Evolutionary conservation across 2,888 invertebrate species (phyloP), one percentile per base, ranked within the genome.

Genomic region (Hypomecis atomaria): DNA sequence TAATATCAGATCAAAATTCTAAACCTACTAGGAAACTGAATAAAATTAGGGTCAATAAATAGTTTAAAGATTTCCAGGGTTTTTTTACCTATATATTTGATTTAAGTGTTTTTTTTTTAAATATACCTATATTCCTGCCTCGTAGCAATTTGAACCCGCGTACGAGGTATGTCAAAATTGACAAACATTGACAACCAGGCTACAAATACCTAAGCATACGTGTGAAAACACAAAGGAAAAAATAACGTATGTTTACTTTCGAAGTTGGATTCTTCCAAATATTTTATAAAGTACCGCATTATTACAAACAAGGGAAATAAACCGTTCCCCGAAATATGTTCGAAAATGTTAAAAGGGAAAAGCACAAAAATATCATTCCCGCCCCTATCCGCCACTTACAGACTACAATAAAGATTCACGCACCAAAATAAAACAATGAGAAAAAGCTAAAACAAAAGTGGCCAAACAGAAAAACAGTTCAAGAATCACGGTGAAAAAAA

Each of bases 401-500:
- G 66, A 77, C 75, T 72, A 78, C 78, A 82, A 83, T 85, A 85
- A 87, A 84, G 74, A 79, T 74, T 76, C 75, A 79, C 84, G 82
- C 80, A 80, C 79, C 75, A 78, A 77, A 83, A 87, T 87, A 85
- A 88, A 87, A 87, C 87, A 88, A 87, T 86, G 78, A 79, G 71
- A 73, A 62, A 82, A 67, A 82, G 79, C 78, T 77, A 77, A 86
- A 84, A 85, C 83, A 88, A 87, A 88, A 88, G 85, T 86, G 79
- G 82, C 82, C 84, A 74, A 83, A 86, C 85, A 85, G 85, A 85
- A 86, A 86, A 88, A 87, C 85, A 86, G 84, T 82, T 72, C 79
- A 87, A 83, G 82, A 88, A 88, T 88, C 88, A 86, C 82, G 77
- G 78, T 81, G 84, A 79, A 84, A 86, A 79, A 82, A 72, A 83